Base-by-base conservation (phyloP, 1,140 invertebrate species). In the Mactra quadrangularis region DNA sequence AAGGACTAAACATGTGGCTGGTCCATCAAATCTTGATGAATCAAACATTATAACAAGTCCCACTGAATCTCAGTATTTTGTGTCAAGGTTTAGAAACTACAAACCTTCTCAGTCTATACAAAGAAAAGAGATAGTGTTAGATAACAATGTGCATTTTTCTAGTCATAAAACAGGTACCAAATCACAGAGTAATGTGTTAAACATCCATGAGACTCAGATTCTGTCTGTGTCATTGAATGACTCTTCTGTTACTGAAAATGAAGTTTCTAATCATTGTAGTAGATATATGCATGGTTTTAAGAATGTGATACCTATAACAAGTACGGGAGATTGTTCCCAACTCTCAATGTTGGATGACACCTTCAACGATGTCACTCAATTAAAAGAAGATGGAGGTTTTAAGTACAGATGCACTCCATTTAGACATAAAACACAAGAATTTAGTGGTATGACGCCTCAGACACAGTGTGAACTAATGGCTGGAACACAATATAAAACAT, bases 341-440 rank as follows among this genome's bases (percentile, higher is more conserved):
- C 6, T 6, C 15, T 41, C 38, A 41, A 6, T 41, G 64, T 31
- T 25, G 27, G 27, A 68, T 6, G 29, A 27, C 1, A 2, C 15
- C 27, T 17, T 41, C 13, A 17, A 55, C 3, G 76, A 78, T 78
- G 68, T 62, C 15, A 78, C 76, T 3, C 76, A 55, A 47, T 45
- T 78, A 41, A 78, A 78, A 62, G 76, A 78, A 41, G 35, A 2
- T 53, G 64, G 38, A 57, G 76, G 76, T n/a, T 64, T 78, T 55
- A 66, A 76, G 17, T 76, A 76, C 45, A 62, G 76, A 27, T 78
- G 76, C 41, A 78, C 76, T 29, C 76, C 76, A 47, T 59, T 60
- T 4, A 76, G 45, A 25, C 38, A 22, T 59, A 47, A 60, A 27
- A n/a, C 31, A 31, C 27, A 33, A 33, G 35, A 17, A 0, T 1